A percentile compares a stretch with the other conserved stretches of the same genome.
These are phyloP conservation scores for Yponomeuta cagnagella DNA, from an alignment of 2,888 invertebrate species.

Conservation along the genomic window DNA sequence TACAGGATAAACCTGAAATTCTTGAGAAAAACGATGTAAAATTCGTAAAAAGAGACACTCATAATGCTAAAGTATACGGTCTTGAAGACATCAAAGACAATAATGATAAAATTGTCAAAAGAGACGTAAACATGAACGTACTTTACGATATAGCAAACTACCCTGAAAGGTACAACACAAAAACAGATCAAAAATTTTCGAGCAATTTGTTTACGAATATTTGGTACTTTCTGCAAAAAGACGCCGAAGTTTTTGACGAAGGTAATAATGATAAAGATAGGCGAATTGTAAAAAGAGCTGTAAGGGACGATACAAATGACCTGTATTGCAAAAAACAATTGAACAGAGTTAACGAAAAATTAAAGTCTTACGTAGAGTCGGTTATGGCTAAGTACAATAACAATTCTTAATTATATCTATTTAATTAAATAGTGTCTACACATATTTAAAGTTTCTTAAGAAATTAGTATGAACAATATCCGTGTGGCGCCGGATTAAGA, in stretches of 20 bases:
- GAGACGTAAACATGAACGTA: background rate
- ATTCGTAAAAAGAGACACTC: conserved; percentile 26
- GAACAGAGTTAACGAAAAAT: background rate
- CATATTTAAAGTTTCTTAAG: background rate
- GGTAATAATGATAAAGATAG: background rate
- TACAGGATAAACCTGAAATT: conserved; percentile 43
- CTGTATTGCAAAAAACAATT: background rate
- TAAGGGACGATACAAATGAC: background rate
- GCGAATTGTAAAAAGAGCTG: background rate
- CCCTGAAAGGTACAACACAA: background rate
- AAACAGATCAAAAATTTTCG: background rate
- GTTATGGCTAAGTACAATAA: background rate
- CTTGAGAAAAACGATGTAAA: conserved; percentile 40
- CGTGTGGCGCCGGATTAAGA: too few relatives aligned
- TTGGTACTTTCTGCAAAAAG: background rate
- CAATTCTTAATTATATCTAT: background rate
- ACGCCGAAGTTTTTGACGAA: background rate
- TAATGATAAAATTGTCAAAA: conserved; percentile 1
- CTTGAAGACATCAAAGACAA: conserved; percentile 2
- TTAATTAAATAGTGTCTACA: background rate
- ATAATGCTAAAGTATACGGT: conserved; percentile 4
- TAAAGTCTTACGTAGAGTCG: background rate
- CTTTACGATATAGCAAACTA: background rate
- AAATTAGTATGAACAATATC: background rate
- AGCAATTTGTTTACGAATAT: background rate